phyloP scores from a whole-genome alignment of 2,888 invertebrate genomes.

The Fragum sueziense region DNA sequence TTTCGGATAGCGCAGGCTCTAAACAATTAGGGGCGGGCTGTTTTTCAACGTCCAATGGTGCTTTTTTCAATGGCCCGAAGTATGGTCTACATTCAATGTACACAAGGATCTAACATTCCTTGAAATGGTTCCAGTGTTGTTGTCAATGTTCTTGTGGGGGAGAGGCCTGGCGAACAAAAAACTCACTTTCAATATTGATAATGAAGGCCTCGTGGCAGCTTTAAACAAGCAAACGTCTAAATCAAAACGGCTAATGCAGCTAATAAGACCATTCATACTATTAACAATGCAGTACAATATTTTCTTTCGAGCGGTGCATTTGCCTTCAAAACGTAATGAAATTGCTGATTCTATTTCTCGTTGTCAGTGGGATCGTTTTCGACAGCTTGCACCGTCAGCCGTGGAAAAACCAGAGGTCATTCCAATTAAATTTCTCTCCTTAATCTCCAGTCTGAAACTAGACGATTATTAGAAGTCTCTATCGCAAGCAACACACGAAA shows the following conservation, averaged over 20 bases:
- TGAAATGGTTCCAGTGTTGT: slow-evolving; percentile 13
- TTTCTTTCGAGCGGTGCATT: slow-evolving; percentile 19
- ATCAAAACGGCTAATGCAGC: slow-evolving; percentile 28
- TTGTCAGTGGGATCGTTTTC: slow-evolving; percentile 19
- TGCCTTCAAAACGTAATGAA: slow-evolving; percentile 14
- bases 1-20: too few relatives aligned
- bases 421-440: neutral
- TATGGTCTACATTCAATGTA: neutral
- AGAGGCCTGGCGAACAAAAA: slow-evolving; percentile 1
- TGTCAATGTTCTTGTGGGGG: slow-evolving; percentile 3
- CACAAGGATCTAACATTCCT: neutral
- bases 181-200: slow-evolving; percentile 21
- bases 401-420: neutral
- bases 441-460: slow-evolving; percentile 4
- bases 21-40: too few relatives aligned
- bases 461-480: neutral
- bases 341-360: slow-evolving; percentile 30
- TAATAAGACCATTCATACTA: slow-evolving; percentile 18
- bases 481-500: neutral
- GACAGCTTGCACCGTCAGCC: neutral
- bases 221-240: slow-evolving; percentile 34
- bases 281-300: slow-evolving; percentile 24
- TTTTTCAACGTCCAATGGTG: neutral
- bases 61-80: neutral
- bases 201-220: slow-evolving; percentile 17